phyloP scores from a whole-genome alignment of 2,797 vertebrate genomes.

The Stomatorhinus walkeri region DNA sequence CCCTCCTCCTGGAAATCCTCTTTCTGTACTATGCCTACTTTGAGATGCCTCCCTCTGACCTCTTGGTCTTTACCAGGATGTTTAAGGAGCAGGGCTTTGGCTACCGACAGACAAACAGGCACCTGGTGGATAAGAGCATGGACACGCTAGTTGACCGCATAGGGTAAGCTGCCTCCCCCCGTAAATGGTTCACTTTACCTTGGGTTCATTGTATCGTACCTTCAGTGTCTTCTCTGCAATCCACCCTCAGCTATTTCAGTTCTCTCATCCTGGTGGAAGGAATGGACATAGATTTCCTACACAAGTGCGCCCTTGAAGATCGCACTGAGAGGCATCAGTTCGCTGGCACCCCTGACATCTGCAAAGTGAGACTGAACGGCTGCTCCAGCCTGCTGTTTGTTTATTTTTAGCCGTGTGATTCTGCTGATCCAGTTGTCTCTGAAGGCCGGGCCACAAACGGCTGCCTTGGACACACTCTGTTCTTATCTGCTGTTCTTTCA shows the following conservation, averaged over 20 bases:
- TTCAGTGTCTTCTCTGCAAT: conserved; percentile 4
- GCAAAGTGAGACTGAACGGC: conserved; percentile 65
- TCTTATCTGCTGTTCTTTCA: neutral
- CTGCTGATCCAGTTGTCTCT: neutral
- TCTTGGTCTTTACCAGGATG: conserved; percentile 77
- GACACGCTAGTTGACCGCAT: conserved; percentile 84
- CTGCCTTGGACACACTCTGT: neutral
- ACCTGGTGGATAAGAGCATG: conserved; percentile 89
- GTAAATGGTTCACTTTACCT: neutral
- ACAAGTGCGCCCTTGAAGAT: conserved; percentile 86
- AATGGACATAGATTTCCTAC: conserved; percentile 93
- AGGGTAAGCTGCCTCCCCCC: conserved; percentile 61
- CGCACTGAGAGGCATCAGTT: conserved; percentile 86
- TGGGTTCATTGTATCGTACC: neutral
- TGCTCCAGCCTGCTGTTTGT: neutral
- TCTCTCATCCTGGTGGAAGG: conserved; percentile 90
- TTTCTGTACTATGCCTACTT: conserved; percentile 96
- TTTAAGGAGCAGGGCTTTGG: conserved; percentile 97
- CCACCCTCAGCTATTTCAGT: conserved; percentile 74
- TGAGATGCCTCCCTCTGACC: conserved; percentile 81
- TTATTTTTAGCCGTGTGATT: neutral
- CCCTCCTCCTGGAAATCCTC: conserved; percentile 88
- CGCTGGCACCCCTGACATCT: conserved; percentile 60
- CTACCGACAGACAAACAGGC: conserved; percentile 84
- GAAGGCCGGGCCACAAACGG: neutral